Evolutionary conservation across 2,797 vertebrate species (phyloP).

Genomic region (Geotrypetes seraphini): DNA sequence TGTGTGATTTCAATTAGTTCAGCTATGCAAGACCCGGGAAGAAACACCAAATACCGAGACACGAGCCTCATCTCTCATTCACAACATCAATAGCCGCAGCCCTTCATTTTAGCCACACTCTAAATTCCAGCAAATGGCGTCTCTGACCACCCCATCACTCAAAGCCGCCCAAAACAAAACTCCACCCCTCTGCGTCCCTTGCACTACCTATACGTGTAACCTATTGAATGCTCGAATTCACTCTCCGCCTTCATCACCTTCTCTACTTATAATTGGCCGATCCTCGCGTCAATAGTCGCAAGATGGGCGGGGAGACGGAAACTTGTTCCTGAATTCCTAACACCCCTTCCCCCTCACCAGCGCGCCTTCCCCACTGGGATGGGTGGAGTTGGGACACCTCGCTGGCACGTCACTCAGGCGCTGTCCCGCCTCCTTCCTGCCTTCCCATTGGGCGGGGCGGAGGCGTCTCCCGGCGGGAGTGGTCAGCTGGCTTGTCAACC

Average conservation of each 20-base stretch:
- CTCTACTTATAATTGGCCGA: background rate
- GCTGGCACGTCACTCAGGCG: background rate
- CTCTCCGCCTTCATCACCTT: background rate
- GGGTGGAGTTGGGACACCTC: background rate
- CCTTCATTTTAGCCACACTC: no score
- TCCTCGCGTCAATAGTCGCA: background rate
- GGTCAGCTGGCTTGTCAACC: constrained; percentile 4
- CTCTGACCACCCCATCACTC: background rate
- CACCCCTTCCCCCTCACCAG: constrained; percentile 2
- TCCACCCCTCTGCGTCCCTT: background rate
- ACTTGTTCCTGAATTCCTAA: no score
- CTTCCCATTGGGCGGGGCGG: constrained; percentile 11
- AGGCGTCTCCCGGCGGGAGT: constrained; percentile 7
- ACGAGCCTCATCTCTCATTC: no score
- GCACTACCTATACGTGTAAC: fast-evolving
- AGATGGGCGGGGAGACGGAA: background rate
- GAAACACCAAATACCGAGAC: no score
- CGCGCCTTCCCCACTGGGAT: background rate
- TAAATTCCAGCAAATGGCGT: constrained; percentile 4
- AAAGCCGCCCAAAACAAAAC: background rate
- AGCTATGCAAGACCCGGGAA: no score
- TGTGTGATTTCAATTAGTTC: no score
- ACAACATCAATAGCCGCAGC: no score
- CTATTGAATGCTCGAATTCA: background rate
- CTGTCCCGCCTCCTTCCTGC: background rate